These are phyloP conservation scores for Odontophorus gujanensis DNA, from an alignment of 2,113 vertebrate species.

Conservation along the genomic window DNA sequence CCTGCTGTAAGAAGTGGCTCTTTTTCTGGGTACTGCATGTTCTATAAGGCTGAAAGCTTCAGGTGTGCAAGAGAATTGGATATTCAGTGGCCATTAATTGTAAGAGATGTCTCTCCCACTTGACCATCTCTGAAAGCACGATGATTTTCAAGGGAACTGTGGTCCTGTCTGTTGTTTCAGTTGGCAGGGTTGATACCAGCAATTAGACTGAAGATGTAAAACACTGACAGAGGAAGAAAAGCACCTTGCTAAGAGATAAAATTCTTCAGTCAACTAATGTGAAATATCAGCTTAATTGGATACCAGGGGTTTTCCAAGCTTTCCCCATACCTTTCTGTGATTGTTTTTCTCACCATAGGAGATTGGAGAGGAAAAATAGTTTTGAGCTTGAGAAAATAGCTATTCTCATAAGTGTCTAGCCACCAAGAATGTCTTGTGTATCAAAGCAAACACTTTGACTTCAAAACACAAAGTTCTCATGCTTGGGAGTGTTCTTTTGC, in stretches of 20 bases:
- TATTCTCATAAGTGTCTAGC: not conserved
- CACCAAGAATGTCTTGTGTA: not conserved
- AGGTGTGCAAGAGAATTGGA: not conserved
- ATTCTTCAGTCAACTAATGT: not conserved
- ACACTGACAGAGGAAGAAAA: not conserved
- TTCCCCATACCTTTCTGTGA: not conserved
- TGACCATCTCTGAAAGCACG: not conserved
- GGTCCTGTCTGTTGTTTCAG: not conserved
- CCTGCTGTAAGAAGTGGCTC: not conserved
- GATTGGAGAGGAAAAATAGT: not conserved
- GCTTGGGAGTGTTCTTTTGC: not conserved
- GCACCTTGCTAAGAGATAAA: not conserved
- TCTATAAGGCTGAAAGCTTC: not conserved
- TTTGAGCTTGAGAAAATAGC: not conserved
- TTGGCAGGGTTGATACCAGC: not conserved
- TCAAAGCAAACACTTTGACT: not conserved
- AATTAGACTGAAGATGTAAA: not conserved
- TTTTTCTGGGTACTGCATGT: not conserved
- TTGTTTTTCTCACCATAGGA: not conserved
- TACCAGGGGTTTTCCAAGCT: conserved; percentile 34
- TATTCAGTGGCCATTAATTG: not conserved
- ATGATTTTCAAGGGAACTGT: not conserved
- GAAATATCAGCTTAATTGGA: not conserved
- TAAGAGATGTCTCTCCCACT: not conserved
- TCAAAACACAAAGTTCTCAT: not conserved